A percentile compares a stretch with the other conserved stretches of the same genome.
Evolutionary conservation across 2,797 vertebrate species (phyloP).

Genomic region (Sparidentex hasta): DNA sequence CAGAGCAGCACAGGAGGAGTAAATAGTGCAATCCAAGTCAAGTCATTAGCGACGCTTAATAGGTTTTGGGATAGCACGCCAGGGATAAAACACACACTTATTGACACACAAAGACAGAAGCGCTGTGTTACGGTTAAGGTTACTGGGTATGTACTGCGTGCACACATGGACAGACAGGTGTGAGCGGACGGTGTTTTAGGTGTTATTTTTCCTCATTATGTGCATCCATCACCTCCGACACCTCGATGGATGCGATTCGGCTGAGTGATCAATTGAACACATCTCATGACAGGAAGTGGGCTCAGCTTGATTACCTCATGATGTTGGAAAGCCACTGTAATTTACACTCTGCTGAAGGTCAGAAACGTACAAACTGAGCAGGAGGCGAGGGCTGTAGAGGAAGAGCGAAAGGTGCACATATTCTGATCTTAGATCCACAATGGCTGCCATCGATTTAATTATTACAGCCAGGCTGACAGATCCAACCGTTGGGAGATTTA

Average conservation of each 20-base stretch:
- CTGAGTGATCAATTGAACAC: constrained; percentile 31
- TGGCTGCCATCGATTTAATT: constrained; percentile 2
- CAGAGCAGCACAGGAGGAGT: constrained; percentile 38
- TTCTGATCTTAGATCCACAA: neutral
- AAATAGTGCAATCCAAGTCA: constrained; percentile 69
- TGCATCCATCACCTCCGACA: constrained; percentile 25
- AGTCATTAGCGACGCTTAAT: constrained; percentile 72
- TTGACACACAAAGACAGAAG: constrained; percentile 31
- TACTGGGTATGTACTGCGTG: constrained; percentile 29
- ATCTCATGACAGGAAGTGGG: constrained; percentile 37
- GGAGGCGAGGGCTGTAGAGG: too few relatives aligned
- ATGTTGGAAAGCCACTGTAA: constrained; percentile 16
- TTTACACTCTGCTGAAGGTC: neutral
- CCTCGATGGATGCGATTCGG: constrained; percentile 32
- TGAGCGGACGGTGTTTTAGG: neutral
- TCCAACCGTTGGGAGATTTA: constrained; percentile 7
- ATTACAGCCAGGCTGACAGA: constrained; percentile 34
- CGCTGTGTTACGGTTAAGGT: constrained; percentile 41
- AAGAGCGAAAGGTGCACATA: neutral
- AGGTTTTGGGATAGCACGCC: constrained; percentile 44
- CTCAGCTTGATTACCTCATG: constrained; percentile 41
- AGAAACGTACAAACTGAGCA: neutral
- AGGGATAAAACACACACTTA: constrained; percentile 36
- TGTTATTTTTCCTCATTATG: constrained; percentile 5
- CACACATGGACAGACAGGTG: neutral